Evolutionary conservation across 2,797 vertebrate species (phyloP), one percentile per base, ranked within the genome.

Genomic region (Pseudopleuronectes americanus): DNA sequence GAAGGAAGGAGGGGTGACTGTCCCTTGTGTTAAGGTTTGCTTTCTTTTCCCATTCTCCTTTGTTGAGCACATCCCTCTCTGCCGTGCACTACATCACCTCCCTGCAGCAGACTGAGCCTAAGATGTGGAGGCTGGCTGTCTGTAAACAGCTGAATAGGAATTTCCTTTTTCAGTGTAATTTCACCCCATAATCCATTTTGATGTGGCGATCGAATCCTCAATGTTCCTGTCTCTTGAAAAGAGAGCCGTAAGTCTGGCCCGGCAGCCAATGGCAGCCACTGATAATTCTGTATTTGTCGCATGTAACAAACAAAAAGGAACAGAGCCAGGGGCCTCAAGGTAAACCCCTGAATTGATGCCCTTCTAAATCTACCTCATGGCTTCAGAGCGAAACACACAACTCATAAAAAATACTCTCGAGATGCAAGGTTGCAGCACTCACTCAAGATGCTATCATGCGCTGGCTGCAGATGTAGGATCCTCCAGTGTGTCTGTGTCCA

Each of bases 131-230:
- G 49, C 55, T 28, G 22, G 28, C 64, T 51, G 26, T 36, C 53
- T 52, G 49, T 54, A 79, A 83, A 85, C 48, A 45, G 71, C 79
- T 84, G 60, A 83, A 84, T 38, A 63, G 52, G 24, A 57, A 56
- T 80, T 87, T 83, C 52, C 45, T 51, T 21, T 53, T 62, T 28
- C 38, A 0, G 12, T 55, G 47, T 75, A 73, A 57, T 77, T 80
- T 55, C 28, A 67, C 41, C 41, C 58, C 14, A 33, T 66, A 77
- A 87, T 83, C 76, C 55, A 76, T 77, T 84, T 83, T 72, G 53
- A 71, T 72, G 74, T 78, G 22, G 45, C 14, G 45, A 51, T 43
- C 6, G 8, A 55, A 85, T 68, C 79, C 62, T 79, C 59, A 70
- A 67, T 68, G 83, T 76, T 54, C 43, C 48, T 31, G 19, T 62